Conservation (phyloP, 1,140 invertebrate genomes). For the Eciton burchellii region DNA sequence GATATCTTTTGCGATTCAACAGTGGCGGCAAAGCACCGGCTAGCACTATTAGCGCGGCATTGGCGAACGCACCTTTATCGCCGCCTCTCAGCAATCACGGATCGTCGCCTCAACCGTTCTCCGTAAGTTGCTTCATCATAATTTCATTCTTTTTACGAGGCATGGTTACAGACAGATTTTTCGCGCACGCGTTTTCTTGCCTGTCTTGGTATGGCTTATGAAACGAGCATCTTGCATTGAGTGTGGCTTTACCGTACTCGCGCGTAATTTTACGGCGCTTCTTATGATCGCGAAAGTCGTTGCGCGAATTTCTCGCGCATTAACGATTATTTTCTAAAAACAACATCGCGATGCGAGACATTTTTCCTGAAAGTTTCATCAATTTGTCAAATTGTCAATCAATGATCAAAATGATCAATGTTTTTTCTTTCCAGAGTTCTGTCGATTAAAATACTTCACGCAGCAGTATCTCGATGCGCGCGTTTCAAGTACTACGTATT, state of each 20-base stretch:
- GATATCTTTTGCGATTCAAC: slow-evolving; percentile 51
- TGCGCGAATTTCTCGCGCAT: slow-evolving; percentile 31
- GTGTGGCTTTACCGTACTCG: slow-evolving; percentile 56
- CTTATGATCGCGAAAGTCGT: slow-evolving; percentile 25
- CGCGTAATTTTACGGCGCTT: slow-evolving; percentile 34
- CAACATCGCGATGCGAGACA: neutral
- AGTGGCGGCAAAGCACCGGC: slow-evolving; percentile 88
- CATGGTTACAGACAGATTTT: slow-evolving; percentile 34
- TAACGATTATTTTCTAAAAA: slow-evolving; percentile 24
- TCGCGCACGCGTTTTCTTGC: slow-evolving; percentile 29
- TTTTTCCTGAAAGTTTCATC: neutral
- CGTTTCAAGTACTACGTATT: neutral
- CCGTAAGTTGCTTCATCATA: slow-evolving; percentile 78
- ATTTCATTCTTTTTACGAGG: slow-evolving; percentile 57
- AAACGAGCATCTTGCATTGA: slow-evolving; percentile 51
- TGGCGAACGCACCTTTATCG: slow-evolving; percentile 87
- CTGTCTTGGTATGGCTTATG: slow-evolving; percentile 48
- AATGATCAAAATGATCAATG: neutral
- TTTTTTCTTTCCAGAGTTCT: neutral
- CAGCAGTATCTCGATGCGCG: neutral
- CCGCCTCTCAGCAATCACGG: slow-evolving; percentile 83
- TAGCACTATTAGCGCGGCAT: slow-evolving; percentile 88
- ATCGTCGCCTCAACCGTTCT: slow-evolving; percentile 81
- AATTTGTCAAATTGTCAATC: neutral
- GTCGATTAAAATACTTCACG: neutral